Evolutionary conservation across 1,140 invertebrate genomes (phyloP), one percentile per base, ranked within the genome.

Genomic region (Lasioglossum albipes): DNA sequence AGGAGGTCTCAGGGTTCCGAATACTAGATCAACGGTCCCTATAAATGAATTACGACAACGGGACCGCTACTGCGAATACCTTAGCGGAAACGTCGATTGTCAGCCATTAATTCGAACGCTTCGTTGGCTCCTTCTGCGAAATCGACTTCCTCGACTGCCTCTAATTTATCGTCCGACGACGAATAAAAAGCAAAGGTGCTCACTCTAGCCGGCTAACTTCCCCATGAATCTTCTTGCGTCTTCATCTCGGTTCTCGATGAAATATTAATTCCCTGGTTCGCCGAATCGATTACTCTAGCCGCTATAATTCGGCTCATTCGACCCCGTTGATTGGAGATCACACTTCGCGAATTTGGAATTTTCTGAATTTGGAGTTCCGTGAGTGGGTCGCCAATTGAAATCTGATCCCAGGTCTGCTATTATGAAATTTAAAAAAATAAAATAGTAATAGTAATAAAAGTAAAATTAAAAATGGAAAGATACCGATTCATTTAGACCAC

Each of bases 61-160:
- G 42, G 66, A 36, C 52, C 59, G 70, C 75, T 73, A 49, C 54
- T 36, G 22, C 27, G 65, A 75, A 49, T 42, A 68, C 52, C 49
- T 74, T 62, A 68, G 45, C 27, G 65, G 61, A 59, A 84, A 57
- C 36, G 76, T 52, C 76, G 83, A 84, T 84, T 72, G 77, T 68
- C 71, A 67, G 22, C 76, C 76, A 84, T 84, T 84, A 84, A 84
- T 84, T 84, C 77, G 61, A 84, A 84, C 79, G 79, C 61, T 74
- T 62, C 62, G 57, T 61, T 84, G 62, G 72, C 67, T 22, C 31
- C n/a, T 31, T 79, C 22, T 52, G 54, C 80, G 73, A 75, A 84
- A 80, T 79, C 31, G 42, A 41, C 70, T 71, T 20, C 42, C 62
- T 82, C 71, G 57, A 71, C 68, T 66, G 27, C 27, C 49, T 31